Percentiles rank a stretch among this genome's conserved stretches.
phyloP scores from a whole-genome alignment of 2,797 vertebrate species.

The Phrynocephalus guinanensis region DNA sequence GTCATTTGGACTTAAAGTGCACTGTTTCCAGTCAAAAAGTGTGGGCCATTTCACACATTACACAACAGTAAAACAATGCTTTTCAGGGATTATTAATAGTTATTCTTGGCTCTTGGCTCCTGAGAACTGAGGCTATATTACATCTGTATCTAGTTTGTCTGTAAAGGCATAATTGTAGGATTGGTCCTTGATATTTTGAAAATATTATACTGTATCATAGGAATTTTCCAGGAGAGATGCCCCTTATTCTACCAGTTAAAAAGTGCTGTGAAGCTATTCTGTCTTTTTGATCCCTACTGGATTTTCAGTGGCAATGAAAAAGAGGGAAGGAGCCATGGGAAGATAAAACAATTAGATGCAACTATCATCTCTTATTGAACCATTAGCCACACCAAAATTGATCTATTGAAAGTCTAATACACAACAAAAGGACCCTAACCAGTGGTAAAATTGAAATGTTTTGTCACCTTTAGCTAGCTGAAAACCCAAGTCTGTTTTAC shows the following conservation, averaged over 20 bases:
- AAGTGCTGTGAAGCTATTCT: no score
- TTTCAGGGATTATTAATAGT: background rate
- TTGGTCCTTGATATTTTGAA: background rate
- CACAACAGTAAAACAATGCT: background rate
- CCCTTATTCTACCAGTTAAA: background rate
- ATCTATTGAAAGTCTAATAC: constrained; percentile 11
- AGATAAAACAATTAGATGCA: constrained; percentile 17
- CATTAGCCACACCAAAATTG: background rate
- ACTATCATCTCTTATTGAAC: constrained; percentile 24
- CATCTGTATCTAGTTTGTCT: no score
- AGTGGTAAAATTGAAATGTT: constrained; percentile 18
- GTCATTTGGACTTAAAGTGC: background rate
- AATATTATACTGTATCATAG: background rate
- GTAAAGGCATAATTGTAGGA: background rate
- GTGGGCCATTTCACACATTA: background rate
- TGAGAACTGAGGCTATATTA: background rate
- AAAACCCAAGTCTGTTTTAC: background rate
- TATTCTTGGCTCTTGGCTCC: background rate
- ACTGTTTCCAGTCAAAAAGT: background rate
- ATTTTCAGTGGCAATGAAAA: no score
- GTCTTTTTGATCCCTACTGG: no score
- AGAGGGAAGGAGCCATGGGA: no score
- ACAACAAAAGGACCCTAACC: background rate
- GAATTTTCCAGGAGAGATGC: background rate
- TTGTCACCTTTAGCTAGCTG: background rate